Percentiles rank a stretch among this genome's conserved stretches.
Evolutionary conservation across 2,888 invertebrate species (phyloP).

Genomic region (Amphimallon solstitiale): DNA sequence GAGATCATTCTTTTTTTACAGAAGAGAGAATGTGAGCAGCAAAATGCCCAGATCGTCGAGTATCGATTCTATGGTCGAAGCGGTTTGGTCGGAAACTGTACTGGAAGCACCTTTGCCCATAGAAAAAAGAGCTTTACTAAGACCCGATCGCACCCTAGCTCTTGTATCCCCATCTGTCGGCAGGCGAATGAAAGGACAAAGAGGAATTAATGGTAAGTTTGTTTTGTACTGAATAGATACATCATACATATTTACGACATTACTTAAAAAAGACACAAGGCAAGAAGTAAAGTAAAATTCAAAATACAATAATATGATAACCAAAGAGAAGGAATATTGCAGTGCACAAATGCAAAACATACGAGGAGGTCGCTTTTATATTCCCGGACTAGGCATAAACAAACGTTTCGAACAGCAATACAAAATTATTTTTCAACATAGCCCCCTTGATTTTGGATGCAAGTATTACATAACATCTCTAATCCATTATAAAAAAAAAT

Average conservation of each 20-base stretch:
- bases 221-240: not conserved
- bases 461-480: too few relatives aligned
- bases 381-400: too few relatives aligned
- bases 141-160: conserved; percentile 67
- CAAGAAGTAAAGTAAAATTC: not conserved
- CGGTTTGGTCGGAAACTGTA: conserved; percentile 70
- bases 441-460: too few relatives aligned
- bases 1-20: conserved; percentile 50
- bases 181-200: conserved; percentile 78
- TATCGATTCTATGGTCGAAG: conserved; percentile 82
- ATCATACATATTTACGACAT: too few relatives aligned
- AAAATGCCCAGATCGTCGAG: conserved; percentile 79
- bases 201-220: conserved; percentile 77
- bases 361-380: too few relatives aligned
- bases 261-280: not conserved
- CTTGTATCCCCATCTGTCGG: conserved; percentile 81
- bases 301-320: too few relatives aligned
- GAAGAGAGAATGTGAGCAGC: conserved; percentile 64
- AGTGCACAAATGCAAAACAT: too few relatives aligned
- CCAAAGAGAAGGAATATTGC: too few relatives aligned
- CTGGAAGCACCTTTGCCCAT: conserved; percentile 58
- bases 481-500: too few relatives aligned
- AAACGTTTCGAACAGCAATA: too few relatives aligned
- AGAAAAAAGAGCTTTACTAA: conserved; percentile 61
- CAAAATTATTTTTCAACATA: too few relatives aligned